Base-by-base conservation (phyloP, 2,113 vertebrate genomes). In the Phasianus colchicus region DNA sequence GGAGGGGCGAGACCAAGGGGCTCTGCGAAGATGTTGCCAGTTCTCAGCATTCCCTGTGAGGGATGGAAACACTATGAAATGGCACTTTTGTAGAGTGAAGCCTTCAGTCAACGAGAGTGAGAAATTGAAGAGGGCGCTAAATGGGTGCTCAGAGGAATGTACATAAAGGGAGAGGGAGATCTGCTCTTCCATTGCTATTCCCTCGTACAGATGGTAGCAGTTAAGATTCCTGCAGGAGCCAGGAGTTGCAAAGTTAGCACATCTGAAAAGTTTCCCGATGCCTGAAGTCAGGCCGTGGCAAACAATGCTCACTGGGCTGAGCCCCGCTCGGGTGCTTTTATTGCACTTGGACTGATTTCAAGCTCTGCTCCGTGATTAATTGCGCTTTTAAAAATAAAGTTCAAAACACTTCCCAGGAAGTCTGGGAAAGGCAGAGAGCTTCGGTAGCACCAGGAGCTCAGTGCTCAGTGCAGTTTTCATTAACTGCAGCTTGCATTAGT, bases 181-280 rank as follows among this genome's bases (percentile, higher is more conserved):
- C 69, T 58, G 55, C 85, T 88, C 79, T 94, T 67, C 82, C 0
- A 0, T 89, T 89, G 76, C 75, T 71, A 93, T 89, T 94, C 18
- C 63, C 61, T 85, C 0, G 0, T 91, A 77, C 96, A 97, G 95
- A 94, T 97, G 97, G 94, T 96, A 97, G 85, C 94, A 93, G 95
- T 97, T 97, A 97, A 96, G 95, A 96, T 97, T 96, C 91, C 92
- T 96, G 94, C 90, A 94, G 94, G 88, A 96, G 91, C 92, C 93
- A 93, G 93, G 83, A 96, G 94, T 48, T 9, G 88, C 91, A 90
- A 95, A 96, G 90, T 94, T 97, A 95, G 91, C 90, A 94, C 94
- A 96, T 97, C 91, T 96, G 96, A 94, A 95, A 95, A 96, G 94
- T 91, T 96, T 97, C 96, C 92, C 92, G 84, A 34, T 92, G 95